Base-by-base conservation (phyloP, 2,888 invertebrate species). In the Therioaphis trifolii region DNA sequence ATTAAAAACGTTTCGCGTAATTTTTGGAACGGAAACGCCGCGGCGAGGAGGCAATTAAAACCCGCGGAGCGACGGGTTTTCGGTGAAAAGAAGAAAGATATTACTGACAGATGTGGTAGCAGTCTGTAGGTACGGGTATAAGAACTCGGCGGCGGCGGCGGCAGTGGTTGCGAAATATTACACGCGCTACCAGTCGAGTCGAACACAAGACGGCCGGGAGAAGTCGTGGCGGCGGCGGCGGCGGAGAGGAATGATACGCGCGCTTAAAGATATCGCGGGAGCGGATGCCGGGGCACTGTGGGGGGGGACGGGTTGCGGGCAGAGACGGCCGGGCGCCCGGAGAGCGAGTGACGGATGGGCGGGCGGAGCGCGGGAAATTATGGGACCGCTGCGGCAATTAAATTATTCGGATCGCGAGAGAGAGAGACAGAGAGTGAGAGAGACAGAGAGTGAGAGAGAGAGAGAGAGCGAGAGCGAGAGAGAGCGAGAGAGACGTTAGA, bases 391-490 rank as follows among this genome's bases (percentile, higher is more conserved):
- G 71, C 18, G 71, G 61, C 72, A 82, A 82, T 82, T 82, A 82
- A 82, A 82, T 82, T 82, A 82, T 82, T 72, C 72, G 80, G 72
- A 82, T 82, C 61, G 80, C 71, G 80, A 80, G n/a, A n/a, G n/a
- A n/a, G n/a, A n/a, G n/a, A n/a, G n/a, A n/a, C n/a, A n/a, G n/a
- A n/a, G n/a, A n/a, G n/a, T n/a, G n/a, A n/a, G n/a, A n/a, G n/a
- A n/a, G n/a, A n/a, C n/a, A n/a, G n/a, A n/a, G n/a, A n/a, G n/a
- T n/a, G n/a, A n/a, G n/a, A n/a, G n/a, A n/a, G n/a, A n/a, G 21
- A 12, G 21, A 12, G 21, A 18, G 4, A 24, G 63, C 63, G 63
- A 11, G 63, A 21, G 63, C n/a, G n/a, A n/a, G n/a, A n/a, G n/a
- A n/a, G n/a, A n/a, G n/a, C n/a, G n/a, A n/a, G n/a, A n/a, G n/a